phyloP scores from a whole-genome alignment of 2,797 vertebrate species.

The Nasua narica region DNA sequence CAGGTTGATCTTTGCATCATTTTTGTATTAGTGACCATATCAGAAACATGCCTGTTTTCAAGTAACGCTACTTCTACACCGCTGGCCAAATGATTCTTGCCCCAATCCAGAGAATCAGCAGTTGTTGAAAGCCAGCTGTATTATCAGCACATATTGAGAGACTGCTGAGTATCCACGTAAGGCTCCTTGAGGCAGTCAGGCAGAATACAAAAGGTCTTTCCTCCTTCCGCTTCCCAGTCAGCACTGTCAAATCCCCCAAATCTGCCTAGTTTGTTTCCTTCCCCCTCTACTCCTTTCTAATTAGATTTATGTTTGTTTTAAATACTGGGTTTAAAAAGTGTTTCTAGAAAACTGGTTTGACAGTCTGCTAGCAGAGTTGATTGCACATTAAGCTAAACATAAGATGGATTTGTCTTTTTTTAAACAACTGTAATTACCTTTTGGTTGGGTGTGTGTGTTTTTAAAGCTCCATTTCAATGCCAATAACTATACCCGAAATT shows the following conservation, averaged over 20 bases:
- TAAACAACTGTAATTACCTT: conserved; percentile 28
- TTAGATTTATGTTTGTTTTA: neutral
- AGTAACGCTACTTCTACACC: neutral
- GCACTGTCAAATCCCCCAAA: neutral
- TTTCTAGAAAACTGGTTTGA: conserved; percentile 26
- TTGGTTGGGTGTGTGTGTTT: neutral
- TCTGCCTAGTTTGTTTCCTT: neutral
- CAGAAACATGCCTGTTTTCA: neutral
- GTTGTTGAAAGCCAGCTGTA: neutral
- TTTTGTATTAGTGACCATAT: neutral
- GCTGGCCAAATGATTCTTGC: neutral
- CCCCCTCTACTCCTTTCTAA: neutral
- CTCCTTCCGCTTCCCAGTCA: neutral
- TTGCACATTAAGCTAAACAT: neutral
- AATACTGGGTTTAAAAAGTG: neutral
- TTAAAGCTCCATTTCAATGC: neutral
- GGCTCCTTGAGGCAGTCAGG: neutral
- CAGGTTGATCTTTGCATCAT: neutral
- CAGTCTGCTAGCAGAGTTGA: neutral
- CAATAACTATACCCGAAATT: neutral
- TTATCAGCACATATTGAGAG: neutral
- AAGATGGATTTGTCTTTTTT: conserved; percentile 1
- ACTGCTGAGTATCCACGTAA: neutral
- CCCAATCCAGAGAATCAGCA: neutral
- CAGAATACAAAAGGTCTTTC: neutral